Base-by-base conservation (phyloP, 2,888 invertebrate genomes). In the Platycheirus albimanus region DNA sequence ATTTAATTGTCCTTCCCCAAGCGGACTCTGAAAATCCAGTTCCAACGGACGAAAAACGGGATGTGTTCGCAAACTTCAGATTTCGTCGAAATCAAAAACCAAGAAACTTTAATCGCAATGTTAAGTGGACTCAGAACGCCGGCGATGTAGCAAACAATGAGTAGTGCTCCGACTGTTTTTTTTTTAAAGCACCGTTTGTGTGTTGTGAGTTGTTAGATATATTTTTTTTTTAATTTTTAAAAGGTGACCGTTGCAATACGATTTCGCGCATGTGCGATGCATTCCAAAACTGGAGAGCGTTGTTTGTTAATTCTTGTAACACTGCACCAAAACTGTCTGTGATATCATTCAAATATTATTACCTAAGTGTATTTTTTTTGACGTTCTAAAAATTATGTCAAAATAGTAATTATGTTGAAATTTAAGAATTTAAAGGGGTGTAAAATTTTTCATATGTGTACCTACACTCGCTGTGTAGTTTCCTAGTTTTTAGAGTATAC, bases 31-130 rank as follows among this genome's bases (percentile, higher is more conserved):
- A 41, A 67, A 51, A 61, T 28, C 43, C 43, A 28, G 11, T 24
- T 8, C 8, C 41, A 6, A 15, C 30, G 10, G 49, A 87, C 69
- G 64, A 86, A 4, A 88, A 87, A 66, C 88, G 88, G 1, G 88
- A 90, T 85, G 87, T 87, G 3, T 90, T 89, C 85, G 89, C 88
- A 5, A 90, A 90, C 84, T 90, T 90, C 52, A 88, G 88, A 81
- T 89, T 88, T 85, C 87, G 89, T 2, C 89, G 90, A 7, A 70
- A 86, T 64, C 75, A 74, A 71, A 77, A 75, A 66, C 1, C 33
- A 5, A 88, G 88, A 47, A 88, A 88, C 74, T 87, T 87, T 56
- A 85, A 85, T 56, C 89, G 89, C 71, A 88, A 86, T 78, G 86
- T 87, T 10, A 87, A 87, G 58, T 90, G 90, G 90, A 87, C 87